phyloP scores from a whole-genome alignment of 2,113 vertebrate genomes.

The Rhegmatorhina hoffmannsi region DNA sequence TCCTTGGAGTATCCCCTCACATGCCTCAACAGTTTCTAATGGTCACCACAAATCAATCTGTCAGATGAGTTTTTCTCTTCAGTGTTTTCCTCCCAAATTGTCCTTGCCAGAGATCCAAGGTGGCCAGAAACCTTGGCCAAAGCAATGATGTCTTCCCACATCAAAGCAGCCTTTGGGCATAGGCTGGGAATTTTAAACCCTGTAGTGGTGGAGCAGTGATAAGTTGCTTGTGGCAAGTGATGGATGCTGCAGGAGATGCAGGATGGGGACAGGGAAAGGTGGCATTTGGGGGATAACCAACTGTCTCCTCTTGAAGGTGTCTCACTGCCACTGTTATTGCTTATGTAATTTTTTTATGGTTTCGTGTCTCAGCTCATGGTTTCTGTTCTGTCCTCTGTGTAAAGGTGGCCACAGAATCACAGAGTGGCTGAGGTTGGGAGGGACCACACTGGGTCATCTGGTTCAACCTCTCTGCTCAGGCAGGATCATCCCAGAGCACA shows the following conservation, averaged over 20 bases:
- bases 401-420: neutral
- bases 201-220: neutral
- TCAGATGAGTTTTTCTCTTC: neutral
- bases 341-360: neutral
- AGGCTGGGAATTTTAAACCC: neutral
- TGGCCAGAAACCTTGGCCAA: neutral
- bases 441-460: neutral
- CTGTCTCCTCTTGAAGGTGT: neutral
- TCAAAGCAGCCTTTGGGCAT: neutral
- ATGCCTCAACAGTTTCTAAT: conserved; percentile 24
- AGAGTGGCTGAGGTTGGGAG: neutral
- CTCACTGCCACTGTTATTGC: neutral
- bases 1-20: conserved; percentile 18
- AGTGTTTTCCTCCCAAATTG: neutral
- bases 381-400: neutral
- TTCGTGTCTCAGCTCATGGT: fast-evolving
- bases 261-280: neutral
- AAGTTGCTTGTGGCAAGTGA: neutral
- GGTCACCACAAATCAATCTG: conserved; percentile 51
- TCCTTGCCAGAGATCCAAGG: neutral
- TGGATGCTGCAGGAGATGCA: neutral
- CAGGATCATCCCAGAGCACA: neutral
- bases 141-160: fast-evolving
- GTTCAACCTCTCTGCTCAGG: neutral
- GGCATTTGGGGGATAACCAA: neutral